phyloP scores from a whole-genome alignment of 2,797 vertebrate genomes.

The Acrossocheilus fasciatus region DNA sequence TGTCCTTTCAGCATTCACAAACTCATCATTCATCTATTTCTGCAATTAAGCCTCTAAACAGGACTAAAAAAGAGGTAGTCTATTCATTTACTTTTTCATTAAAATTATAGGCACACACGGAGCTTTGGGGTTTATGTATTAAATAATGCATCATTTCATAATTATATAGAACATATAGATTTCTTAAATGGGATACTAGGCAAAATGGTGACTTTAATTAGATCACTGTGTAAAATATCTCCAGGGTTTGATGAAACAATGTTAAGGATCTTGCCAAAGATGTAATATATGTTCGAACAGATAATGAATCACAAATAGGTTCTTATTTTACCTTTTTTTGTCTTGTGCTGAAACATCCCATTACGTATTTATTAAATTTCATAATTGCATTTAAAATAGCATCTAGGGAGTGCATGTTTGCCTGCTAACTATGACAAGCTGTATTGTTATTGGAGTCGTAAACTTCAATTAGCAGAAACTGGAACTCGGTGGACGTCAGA shows the following conservation, averaged over 20 bases:
- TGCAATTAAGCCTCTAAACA: conserved; percentile 81
- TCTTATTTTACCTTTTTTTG: conserved; percentile 78
- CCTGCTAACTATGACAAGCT: conserved; percentile 73
- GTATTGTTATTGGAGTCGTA: conserved; percentile 37
- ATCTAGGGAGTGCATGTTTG: conserved; percentile 71
- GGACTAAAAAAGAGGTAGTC: conserved; percentile 76
- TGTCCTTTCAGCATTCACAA: conserved; percentile 72
- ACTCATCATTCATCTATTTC: conserved; percentile 74
- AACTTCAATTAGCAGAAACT: conserved; percentile 33
- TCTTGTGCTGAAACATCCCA: conserved; percentile 67
- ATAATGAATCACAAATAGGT: conserved; percentile 85
- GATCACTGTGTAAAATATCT: conserved; percentile 85
- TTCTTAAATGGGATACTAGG: conserved; percentile 83
- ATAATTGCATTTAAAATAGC: conserved; percentile 77
- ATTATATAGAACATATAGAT: conserved; percentile 89
- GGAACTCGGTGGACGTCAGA: conserved; percentile 13
- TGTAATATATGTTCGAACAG: conserved; percentile 84
- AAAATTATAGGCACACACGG: conserved; percentile 81
- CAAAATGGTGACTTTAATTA: conserved; percentile 84
- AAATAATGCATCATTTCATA: conserved; percentile 88
- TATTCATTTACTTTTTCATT: conserved; percentile 85
- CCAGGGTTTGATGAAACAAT: conserved; percentile 84
- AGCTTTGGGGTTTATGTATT: conserved; percentile 85
- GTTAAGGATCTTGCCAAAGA: conserved; percentile 82
- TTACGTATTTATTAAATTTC: conserved; percentile 73